Percentiles rank a stretch among this genome's conserved stretches.
phyloP scores from a whole-genome alignment of 2,113 vertebrate species.

The Rhagologus leucostigma region DNA sequence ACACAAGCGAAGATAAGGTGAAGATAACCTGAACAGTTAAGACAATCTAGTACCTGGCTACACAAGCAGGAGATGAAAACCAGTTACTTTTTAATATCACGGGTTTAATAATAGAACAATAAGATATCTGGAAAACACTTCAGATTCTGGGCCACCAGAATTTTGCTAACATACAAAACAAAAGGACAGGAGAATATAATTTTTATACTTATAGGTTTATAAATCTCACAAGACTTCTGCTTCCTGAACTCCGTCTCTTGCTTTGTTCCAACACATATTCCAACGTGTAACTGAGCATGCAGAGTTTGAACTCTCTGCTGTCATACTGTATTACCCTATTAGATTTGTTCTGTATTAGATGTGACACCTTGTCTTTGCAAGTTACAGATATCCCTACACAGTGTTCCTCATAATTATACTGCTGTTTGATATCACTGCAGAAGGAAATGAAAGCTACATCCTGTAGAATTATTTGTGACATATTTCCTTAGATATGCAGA shows the following conservation, averaged over 20 bases:
- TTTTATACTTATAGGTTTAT: not conserved
- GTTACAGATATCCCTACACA: not conserved
- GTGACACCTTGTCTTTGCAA: constrained; percentile 46
- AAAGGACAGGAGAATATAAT: not conserved
- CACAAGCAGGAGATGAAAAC: not conserved
- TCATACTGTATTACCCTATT: not conserved
- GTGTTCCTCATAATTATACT: constrained; percentile 3
- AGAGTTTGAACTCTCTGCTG: not conserved
- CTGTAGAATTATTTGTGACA: constrained; percentile 14
- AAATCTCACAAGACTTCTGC: not conserved
- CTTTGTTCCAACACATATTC: not conserved
- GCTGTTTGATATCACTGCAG: not conserved
- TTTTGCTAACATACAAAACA: not conserved
- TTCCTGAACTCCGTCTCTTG: not conserved
- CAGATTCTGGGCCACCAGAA: not conserved
- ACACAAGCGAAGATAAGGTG: not conserved
- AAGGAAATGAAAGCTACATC: constrained; percentile 23
- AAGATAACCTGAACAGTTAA: not conserved
- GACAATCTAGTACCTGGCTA: not conserved
- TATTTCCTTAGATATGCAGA: constrained; percentile 39
- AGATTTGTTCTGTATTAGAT: not conserved
- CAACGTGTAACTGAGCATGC: not conserved
- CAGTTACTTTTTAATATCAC: not conserved
- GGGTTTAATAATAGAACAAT: not conserved
- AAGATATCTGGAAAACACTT: not conserved